Evolutionary conservation across 2,797 vertebrate species (phyloP).

Genomic region (Cheirogaleus major): DNA sequence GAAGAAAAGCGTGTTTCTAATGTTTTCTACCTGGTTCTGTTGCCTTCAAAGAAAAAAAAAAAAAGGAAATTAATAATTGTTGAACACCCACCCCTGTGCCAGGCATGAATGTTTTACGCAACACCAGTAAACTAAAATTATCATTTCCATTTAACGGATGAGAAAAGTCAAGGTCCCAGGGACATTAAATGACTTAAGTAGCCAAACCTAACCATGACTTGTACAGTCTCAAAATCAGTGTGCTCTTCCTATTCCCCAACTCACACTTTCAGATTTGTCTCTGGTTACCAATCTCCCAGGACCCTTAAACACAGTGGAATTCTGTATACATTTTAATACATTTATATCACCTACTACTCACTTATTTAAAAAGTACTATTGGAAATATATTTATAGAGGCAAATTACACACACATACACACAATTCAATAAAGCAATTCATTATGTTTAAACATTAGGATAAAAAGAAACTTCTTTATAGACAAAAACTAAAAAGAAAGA

Average conservation of each 20-base stretch:
- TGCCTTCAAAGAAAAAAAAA: background rate
- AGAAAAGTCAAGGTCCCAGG: background rate
- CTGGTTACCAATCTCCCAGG: background rate
- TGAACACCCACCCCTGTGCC: background rate
- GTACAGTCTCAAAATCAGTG: background rate
- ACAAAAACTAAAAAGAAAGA: background rate
- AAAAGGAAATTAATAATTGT: background rate
- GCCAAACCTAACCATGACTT: background rate
- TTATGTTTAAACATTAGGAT: background rate
- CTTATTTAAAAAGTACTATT: background rate
- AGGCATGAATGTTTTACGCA: background rate
- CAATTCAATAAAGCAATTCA: background rate
- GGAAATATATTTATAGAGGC: background rate
- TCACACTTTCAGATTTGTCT: background rate
- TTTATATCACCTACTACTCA: too few species aligned
- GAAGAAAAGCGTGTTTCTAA: constrained; percentile 1
- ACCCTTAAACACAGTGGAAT: background rate
- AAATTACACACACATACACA: background rate
- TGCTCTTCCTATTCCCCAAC: background rate
- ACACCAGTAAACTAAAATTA: constrained; percentile 11
- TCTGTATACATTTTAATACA: background rate
- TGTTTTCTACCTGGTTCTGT: background rate
- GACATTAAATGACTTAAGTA: background rate
- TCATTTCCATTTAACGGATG: background rate
- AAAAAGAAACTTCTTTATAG: constrained; percentile 22